phyloP scores from a whole-genome alignment of 2,797 vertebrate species.

The Artibeus jamaicensis region DNA sequence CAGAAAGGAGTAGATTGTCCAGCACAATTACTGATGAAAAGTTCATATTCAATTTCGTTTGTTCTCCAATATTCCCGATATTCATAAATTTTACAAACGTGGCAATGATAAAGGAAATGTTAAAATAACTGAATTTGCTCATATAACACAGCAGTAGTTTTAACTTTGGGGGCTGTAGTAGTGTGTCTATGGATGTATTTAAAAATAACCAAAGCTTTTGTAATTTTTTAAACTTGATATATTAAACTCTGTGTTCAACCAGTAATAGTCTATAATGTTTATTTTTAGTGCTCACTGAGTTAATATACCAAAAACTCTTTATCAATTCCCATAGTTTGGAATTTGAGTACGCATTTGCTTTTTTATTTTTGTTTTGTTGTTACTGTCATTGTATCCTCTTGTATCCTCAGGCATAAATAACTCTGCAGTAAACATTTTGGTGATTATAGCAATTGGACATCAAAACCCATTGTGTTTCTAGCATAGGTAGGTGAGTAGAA shows the following conservation, averaged over 20 bases:
- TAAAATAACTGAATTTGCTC: neutral
- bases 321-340: neutral
- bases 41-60: neutral
- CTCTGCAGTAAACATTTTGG: neutral
- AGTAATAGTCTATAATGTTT: neutral
- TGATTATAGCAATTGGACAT: neutral
- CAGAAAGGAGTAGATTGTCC: neutral
- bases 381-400: neutral
- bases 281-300: neutral
- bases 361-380: neutral
- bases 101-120: neutral
- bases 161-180: neutral
- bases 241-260: neutral
- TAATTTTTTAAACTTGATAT: neutral
- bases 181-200: neutral
- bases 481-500: neutral
- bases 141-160: neutral
- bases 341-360: neutral
- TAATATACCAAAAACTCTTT: neutral
- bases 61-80: neutral
- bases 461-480: neutral
- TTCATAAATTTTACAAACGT: slow-evolving; percentile 23
- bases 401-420: neutral
- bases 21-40: neutral
- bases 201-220: slow-evolving; percentile 24